Percentiles rank a stretch among this genome's conserved stretches.
phyloP scores from a whole-genome alignment of 2,113 vertebrate species.

The Aegotheles bennettii region DNA sequence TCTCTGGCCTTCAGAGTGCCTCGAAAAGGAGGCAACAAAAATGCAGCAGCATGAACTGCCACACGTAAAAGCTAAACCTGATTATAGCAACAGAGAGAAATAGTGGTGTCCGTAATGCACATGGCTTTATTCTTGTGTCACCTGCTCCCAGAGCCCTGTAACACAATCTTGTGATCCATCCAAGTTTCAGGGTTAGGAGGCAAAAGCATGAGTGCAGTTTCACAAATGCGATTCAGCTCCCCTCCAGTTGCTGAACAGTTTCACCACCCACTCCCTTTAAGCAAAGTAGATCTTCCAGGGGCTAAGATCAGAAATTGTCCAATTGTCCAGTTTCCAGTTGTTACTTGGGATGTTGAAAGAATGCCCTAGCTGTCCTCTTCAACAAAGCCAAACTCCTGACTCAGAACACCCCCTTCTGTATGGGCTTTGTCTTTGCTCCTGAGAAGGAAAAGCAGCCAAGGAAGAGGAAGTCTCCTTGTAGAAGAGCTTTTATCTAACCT shows the following conservation, averaged over 20 bases:
- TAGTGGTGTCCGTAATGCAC: fast-evolving
- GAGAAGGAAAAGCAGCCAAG: neutral
- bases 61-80: neutral
- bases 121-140: neutral
- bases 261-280: neutral
- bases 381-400: neutral
- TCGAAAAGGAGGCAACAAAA: neutral
- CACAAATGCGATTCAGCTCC: fast-evolving
- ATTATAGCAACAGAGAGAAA: neutral
- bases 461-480: neutral
- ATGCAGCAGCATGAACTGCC: neutral
- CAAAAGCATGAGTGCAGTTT: neutral
- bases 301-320: neutral
- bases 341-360: neutral
- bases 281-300: neutral
- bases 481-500: slow-evolving; percentile 18
- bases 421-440: neutral
- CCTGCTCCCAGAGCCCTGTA: neutral
- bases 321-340: too few species aligned
- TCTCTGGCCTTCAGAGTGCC: neutral
- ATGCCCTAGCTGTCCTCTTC: neutral
- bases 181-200: neutral
- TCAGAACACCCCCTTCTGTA: neutral
- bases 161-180: neutral
- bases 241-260: neutral